Base-by-base conservation (phyloP, 2,797 vertebrate species). In the Pantherophis vulpinus region DNA sequence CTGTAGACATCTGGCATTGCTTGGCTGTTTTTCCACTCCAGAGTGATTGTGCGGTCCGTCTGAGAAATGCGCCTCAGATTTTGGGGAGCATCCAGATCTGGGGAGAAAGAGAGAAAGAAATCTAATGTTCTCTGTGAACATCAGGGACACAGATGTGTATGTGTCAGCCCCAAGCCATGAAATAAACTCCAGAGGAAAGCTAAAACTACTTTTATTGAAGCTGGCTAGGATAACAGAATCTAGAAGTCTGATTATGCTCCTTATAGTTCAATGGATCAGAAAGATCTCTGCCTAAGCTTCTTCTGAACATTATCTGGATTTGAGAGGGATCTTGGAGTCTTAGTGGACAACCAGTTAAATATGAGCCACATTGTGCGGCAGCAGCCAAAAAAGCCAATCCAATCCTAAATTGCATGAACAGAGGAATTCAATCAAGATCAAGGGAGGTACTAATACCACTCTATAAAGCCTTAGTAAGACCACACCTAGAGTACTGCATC, bases 11-110 rank as follows among this genome's bases (percentile, higher is more conserved):
- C 98, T 0, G 99, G 97, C 0, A 97, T 96, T 1, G 99, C 98
- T 1, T 96, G 97, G 95, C 98, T 99, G 95, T 99, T 99, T 95
- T 96, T 98, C 99, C 99, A 99, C 95, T 99, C 98, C 90, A 99
- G 97, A 42, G 99, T 99, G 96, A 99, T 99, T 96, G 98, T 99
- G 91, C 91, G 98, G 2, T 99, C 99, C 0, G 99, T 99, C 97
- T 99, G 98, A 27, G 99, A 98, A 91, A 99, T 94, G 0, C 97
- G 96, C 88, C 98, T 98, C 94, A 99, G 98, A 91, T 99, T 98
- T 93, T 97, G 98, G 25, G 99, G 99, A 51, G 99, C 98, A 89
- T 99, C 99, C 95, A 99, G 97, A 79, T 99, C 99, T 99, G 94
- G 70, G 93, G 95, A 79, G 94, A 74, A 93, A 92, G 91, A 79